Conservation (phyloP, 2,888 invertebrate genomes). For the Sminthurides aquaticus region DNA sequence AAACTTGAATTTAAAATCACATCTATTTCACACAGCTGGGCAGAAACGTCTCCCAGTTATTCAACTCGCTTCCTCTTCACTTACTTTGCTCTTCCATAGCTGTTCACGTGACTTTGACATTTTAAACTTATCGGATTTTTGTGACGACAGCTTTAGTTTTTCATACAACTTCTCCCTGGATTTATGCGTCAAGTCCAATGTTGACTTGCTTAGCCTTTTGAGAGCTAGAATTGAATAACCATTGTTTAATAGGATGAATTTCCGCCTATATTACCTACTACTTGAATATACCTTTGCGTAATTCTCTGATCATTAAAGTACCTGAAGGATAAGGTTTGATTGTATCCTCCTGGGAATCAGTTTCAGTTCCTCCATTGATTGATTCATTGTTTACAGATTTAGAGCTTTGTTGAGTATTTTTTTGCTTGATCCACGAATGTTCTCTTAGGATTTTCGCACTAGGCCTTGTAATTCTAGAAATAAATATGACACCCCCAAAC, state of each 20-base stretch:
- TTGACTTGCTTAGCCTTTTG: constrained; percentile 21
- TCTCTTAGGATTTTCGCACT: constrained; percentile 13
- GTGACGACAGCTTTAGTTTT: constrained; percentile 27
- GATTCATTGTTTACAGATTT: too few species aligned
- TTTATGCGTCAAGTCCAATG: constrained; percentile 25
- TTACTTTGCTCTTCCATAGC: constrained; percentile 43
- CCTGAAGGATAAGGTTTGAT: background rate
- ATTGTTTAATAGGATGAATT: too few species aligned
- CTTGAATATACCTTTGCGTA: too few species aligned
- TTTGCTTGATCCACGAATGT: constrained; percentile 11
- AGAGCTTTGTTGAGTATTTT: constrained; percentile 1
- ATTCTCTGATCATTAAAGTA: too few species aligned
- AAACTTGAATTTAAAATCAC: too few species aligned
- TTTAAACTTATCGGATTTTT: constrained; percentile 19
- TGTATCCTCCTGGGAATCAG: background rate
- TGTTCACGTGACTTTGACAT: constrained; percentile 42
- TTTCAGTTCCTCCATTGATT: too few species aligned
- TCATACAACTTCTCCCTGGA: constrained; percentile 39
- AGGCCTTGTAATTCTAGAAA: constrained; percentile 8
- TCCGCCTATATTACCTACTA: too few species aligned
- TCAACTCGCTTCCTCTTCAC: too few species aligned
- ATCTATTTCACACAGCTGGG: too few species aligned
- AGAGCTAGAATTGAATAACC: constrained; percentile 44
- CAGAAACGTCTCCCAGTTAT: too few species aligned
- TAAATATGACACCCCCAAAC: too few species aligned